Conservation (phyloP, 1,140 invertebrate species). For the Lepidurus packardi region DNA sequence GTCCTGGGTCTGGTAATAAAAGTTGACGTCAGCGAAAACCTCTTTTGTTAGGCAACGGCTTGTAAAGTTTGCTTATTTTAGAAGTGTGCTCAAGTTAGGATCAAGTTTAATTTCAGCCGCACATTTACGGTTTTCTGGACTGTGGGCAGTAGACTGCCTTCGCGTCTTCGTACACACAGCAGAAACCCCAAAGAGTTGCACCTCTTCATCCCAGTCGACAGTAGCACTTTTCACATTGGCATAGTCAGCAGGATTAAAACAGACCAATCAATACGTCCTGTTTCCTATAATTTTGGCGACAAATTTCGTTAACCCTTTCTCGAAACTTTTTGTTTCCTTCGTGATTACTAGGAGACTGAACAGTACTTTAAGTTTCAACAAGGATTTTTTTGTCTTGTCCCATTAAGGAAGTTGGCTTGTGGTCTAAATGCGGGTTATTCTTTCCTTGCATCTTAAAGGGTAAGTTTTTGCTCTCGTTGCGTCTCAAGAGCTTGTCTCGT, state of each 20-base stretch:
- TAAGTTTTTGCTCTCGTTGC: not conserved
- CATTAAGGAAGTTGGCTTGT: not conserved
- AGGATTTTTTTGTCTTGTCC: not conserved
- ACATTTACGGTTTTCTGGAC: too few species aligned
- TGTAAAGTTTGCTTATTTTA: not conserved
- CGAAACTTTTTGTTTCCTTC: too few species aligned
- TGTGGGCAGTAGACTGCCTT: not conserved
- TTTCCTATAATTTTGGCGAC: not conserved
- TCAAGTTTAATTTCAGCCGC: not conserved
- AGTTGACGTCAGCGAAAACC: not conserved
- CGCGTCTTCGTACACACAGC: not conserved
- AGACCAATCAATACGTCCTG: not conserved
- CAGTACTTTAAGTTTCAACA: too few species aligned
- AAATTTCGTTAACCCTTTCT: not conserved
- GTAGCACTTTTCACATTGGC: not conserved
- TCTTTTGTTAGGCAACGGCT: not conserved
- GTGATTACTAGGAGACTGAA: too few species aligned
- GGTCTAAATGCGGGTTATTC: not conserved
- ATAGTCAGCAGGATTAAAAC: constrained; percentile 5
- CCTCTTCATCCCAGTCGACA: not conserved
- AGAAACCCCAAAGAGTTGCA: not conserved
- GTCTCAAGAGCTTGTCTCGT: not conserved
- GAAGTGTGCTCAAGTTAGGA: not conserved
- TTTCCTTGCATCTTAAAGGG: not conserved
- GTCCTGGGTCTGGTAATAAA: not conserved